Evolutionary conservation across 2,113 vertebrate species (phyloP).

Genomic region (Carlito syrichta): DNA sequence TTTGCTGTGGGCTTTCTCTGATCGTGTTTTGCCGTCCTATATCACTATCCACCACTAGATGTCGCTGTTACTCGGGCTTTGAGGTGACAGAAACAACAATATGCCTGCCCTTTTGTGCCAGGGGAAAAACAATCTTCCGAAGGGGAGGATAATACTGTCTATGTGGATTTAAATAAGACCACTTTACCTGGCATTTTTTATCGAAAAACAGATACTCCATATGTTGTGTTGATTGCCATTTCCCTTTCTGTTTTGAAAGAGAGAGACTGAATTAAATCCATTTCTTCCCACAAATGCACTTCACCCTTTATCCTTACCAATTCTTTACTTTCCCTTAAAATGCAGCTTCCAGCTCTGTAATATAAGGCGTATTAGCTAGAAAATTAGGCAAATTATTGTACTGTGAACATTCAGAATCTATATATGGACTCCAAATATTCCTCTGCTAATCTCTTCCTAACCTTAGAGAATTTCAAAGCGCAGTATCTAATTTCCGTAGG

Average conservation of each 20-base stretch:
- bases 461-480: background rate
- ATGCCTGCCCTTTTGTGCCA: background rate
- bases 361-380: background rate
- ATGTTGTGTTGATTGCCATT: conserved; percentile 41
- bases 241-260: conserved; percentile 44
- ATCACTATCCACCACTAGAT: conserved; percentile 7
- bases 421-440: background rate
- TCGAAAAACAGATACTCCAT: background rate
- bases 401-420: background rate
- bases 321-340: conserved; percentile 9
- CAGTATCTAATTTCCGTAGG: background rate
- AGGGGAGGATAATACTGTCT: background rate
- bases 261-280: conserved; percentile 3
- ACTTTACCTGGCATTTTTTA: conserved; percentile 56
- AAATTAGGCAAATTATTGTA: background rate
- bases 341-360: conserved; percentile 1
- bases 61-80: conserved; percentile 61
- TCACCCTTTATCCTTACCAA: background rate
- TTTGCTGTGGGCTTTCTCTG: background rate
- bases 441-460: background rate
- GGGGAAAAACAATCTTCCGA: background rate
- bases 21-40: background rate
- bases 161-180: conserved; percentile 46
- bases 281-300: background rate
- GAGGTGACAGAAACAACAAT: background rate